phyloP scores from a whole-genome alignment of 1,140 invertebrate genomes.

The Drosophila hydei region DNA sequence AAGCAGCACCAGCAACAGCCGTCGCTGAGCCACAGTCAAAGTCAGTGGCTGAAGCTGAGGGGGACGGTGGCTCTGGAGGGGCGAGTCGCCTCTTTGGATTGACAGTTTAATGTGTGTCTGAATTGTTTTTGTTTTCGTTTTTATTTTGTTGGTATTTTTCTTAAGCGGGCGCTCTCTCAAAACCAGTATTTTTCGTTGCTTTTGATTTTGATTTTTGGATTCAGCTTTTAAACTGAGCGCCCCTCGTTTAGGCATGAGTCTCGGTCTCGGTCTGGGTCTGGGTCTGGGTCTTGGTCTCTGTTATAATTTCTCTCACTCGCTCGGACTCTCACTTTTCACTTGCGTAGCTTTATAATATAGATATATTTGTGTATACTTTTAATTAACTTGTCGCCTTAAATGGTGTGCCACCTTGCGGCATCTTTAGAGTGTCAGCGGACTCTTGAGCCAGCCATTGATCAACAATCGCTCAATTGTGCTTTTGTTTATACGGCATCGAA shows the following conservation, averaged over 20 bases:
- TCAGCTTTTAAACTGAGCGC: constrained; percentile 10
- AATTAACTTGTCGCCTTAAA: constrained; percentile 62
- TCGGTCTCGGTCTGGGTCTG: neutral
- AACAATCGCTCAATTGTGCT: neutral
- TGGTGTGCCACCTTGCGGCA: constrained; percentile 44
- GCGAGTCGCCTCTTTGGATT: constrained; percentile 23
- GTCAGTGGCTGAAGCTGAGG: constrained; percentile 11
- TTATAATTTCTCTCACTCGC: constrained; percentile 71
- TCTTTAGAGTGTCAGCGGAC: neutral
- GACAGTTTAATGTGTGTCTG: constrained; percentile 43
- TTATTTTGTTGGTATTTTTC: neutral
- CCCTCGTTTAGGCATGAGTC: constrained; percentile 16
- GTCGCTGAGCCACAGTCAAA: constrained; percentile 18
- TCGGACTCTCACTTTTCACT: constrained; percentile 71
- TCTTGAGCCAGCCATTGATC: neutral
- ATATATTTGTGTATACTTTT: constrained; percentile 26
- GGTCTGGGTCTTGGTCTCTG: constrained; percentile 41
- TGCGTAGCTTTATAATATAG: neutral
- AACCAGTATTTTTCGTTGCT: constrained; percentile 42
- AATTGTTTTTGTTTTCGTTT: neutral
- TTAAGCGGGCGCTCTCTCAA: constrained; percentile 13
- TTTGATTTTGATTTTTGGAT: constrained; percentile 13
- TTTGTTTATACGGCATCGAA: constrained; percentile 6
- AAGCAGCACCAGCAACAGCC: constrained; percentile 7
- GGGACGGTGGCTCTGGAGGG: neutral